Evolutionary conservation across 1,140 invertebrate genomes (phyloP), one percentile per base, ranked within the genome.

Genomic region (Drosophila sproati): DNA sequence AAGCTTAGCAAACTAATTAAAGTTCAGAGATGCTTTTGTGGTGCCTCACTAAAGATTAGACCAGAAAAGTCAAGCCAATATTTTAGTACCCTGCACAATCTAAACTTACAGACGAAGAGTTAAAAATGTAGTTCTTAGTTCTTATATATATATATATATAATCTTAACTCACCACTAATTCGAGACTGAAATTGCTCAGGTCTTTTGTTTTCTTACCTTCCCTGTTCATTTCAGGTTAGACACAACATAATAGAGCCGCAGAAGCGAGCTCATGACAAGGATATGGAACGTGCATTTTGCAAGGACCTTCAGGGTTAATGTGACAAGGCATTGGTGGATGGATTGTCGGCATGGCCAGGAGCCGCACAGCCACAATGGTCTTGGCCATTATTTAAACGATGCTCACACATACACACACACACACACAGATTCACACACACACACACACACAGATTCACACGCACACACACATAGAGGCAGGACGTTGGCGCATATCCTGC

Each of bases 301-400:
- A 43, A 43, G 71, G 61, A 66, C 57, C 70, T 57, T 71, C 20
- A 32, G 55, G 54, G 66, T 67, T 78, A 69, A 69, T 80, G 82
- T 78, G 74, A 66, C 70, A 70, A 74, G 71, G 52, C 62, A 37
- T 57, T 66, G 35, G 47, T 57, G 61, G 68, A 57, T 47, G 61
- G 68, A 57, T 5, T 47, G 51, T 34, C 47, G 73, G 67, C 81
- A 50, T 57, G 41, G 59, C 61, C 72, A 76, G 64, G n/a, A 63
- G 82, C 67, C 67, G 28, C 37, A 60, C 12, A 72, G 59, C 32
- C 80, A 72, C 78, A 85, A 77, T 86, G 79, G 68, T 68, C 51
- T 79, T 73, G 69, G 78, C 60, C 79, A 79, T 82, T 88, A 82
- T 64, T 88, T 86, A 86, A 86, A 82, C 79, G 80, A 82, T 31